Conservation (phyloP, 2,113 vertebrate genomes). For the Cynopterus brachyotis region DNA sequence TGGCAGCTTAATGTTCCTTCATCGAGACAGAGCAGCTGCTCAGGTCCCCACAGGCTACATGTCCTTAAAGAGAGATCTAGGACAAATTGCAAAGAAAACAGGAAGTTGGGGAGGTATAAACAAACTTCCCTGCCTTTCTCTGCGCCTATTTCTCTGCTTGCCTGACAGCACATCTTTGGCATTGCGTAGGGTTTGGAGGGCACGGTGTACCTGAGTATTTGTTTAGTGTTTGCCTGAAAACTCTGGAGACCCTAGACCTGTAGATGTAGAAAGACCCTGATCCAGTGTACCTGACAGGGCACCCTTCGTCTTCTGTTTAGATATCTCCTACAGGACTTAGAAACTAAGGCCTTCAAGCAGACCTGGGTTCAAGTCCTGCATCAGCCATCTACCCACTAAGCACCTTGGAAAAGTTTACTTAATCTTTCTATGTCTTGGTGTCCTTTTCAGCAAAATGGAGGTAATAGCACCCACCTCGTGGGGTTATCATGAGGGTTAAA, state of each 20-base stretch:
- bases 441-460: neutral
- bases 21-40: neutral
- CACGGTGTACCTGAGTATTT: neutral
- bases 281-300: neutral
- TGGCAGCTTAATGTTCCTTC: neutral
- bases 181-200: neutral
- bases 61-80: neutral
- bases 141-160: neutral
- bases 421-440: neutral
- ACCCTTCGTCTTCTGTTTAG: neutral
- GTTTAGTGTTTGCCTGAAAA: conserved; percentile 23
- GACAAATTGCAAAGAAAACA: neutral
- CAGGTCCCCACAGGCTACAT: neutral
- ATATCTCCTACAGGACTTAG: neutral
- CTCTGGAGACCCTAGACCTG: neutral
- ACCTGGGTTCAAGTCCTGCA: neutral
- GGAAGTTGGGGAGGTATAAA: neutral
- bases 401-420: neutral
- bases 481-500: neutral
- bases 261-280: neutral
- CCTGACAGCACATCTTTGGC: too few species aligned
- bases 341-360: neutral
- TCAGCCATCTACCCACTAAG: neutral
- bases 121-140: neutral
- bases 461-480: neutral